Evolutionary conservation across 1,140 invertebrate genomes (phyloP).

Genomic region (Cecropterus lyciades): DNA sequence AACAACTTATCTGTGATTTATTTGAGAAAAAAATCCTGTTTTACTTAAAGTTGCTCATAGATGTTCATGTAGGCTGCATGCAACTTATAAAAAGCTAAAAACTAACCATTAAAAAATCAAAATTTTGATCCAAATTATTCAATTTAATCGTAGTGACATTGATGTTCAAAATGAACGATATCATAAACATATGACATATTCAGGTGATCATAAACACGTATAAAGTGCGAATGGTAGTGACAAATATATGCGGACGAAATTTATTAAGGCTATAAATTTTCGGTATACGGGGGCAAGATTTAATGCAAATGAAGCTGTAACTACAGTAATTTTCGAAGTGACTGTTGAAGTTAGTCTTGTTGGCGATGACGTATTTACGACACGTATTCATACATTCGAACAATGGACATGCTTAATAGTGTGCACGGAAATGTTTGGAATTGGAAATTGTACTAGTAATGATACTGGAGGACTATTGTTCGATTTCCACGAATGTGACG

Average conservation of each 20-base stretch:
- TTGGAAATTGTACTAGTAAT: neutral
- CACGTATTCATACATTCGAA: slow-evolving; percentile 19
- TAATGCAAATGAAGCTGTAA: slow-evolving; percentile 28
- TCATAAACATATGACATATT: neutral
- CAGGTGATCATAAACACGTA: slow-evolving; percentile 8
- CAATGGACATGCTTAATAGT: slow-evolving; percentile 17
- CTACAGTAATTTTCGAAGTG: slow-evolving; percentile 25
- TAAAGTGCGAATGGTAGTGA: slow-evolving; percentile 16
- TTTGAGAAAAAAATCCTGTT: too few species aligned
- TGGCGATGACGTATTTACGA: slow-evolving; percentile 23
- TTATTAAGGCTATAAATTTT: slow-evolving; percentile 18
- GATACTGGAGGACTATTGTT: too few species aligned
- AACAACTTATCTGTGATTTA: too few species aligned
- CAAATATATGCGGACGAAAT: slow-evolving; percentile 13
- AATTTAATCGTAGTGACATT: too few species aligned
- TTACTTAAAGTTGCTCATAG: too few species aligned
- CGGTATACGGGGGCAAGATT: slow-evolving; percentile 19
- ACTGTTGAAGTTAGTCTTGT: slow-evolving; percentile 3
- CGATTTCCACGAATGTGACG: too few species aligned
- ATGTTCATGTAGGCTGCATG: too few species aligned
- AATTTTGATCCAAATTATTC: too few species aligned
- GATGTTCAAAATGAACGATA: too few species aligned
- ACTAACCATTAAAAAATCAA: too few species aligned
- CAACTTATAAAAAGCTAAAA: too few species aligned
- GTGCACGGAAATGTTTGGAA: slow-evolving; percentile 13